These are phyloP conservation scores for Centruroides vittatus DNA, from an alignment of 1,140 invertebrate species.

Conservation along the genomic window DNA sequence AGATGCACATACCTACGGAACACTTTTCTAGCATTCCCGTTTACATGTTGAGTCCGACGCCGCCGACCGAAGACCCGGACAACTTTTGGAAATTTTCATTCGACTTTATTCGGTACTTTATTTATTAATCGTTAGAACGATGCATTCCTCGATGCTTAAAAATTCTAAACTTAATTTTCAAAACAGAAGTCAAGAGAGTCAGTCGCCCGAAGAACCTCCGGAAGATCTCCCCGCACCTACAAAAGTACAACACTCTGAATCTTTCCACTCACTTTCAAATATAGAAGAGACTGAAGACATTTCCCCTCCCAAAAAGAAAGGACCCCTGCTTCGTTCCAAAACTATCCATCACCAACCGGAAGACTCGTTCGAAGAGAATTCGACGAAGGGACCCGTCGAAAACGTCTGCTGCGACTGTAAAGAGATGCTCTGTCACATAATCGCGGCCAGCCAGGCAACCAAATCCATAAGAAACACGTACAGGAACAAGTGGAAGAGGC, in stretches of 20 bases:
- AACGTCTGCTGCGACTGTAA: constrained; percentile 88
- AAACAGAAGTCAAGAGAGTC: too few relatives aligned
- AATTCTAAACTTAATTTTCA: too few relatives aligned
- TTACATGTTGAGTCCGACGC: constrained; percentile 71
- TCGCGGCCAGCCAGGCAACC: constrained; percentile 35
- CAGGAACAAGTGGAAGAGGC: too few relatives aligned
- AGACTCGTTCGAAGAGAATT: constrained; percentile 1
- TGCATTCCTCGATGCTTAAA: background rate
- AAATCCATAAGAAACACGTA: too few relatives aligned
- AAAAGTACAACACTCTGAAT: too few relatives aligned
- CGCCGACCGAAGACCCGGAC: constrained; percentile 39
- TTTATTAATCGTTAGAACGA: background rate
- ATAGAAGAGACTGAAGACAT: too few relatives aligned
- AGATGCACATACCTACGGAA: constrained; percentile 92
- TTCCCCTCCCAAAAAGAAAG: background rate
- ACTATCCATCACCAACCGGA: background rate
- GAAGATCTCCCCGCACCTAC: too few relatives aligned
- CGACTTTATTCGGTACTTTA: constrained; percentile 1
- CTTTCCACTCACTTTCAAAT: too few relatives aligned
- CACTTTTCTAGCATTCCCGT: constrained; percentile 91
- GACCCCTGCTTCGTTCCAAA: constrained; percentile 8
- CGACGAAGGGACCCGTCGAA: constrained; percentile 55
- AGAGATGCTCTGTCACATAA: constrained; percentile 82
- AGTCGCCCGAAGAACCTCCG: too few relatives aligned
- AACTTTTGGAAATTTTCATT: constrained; percentile 11